phyloP scores from a whole-genome alignment of 2,113 vertebrate genomes.

The Callipepla squamata region DNA sequence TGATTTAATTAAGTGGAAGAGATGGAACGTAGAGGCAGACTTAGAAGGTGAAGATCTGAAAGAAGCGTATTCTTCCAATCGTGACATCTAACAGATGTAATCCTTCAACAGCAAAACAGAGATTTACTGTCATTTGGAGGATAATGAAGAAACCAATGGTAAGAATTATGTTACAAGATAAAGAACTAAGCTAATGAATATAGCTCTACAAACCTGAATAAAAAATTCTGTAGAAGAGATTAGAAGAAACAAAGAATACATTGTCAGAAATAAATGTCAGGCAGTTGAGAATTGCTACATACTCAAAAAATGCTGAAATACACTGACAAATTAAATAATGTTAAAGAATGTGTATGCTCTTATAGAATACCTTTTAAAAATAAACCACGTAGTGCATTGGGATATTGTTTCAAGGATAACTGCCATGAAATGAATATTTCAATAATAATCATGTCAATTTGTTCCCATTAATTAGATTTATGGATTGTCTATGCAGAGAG shows the following conservation, averaged over 20 bases:
- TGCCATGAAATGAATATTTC: conserved; percentile 46
- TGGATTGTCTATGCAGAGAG: background rate
- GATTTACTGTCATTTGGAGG: conserved; percentile 61
- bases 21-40: conserved; percentile 28
- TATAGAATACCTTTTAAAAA: background rate
- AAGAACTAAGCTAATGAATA: conserved; percentile 53
- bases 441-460: conserved; percentile 30
- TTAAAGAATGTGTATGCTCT: background rate
- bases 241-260: conserved; percentile 38
- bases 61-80: conserved; percentile 15
- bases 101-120: conserved; percentile 53
- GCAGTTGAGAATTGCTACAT: background rate
- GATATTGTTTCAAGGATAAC: conserved; percentile 20
- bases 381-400: background rate
- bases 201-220: conserved; percentile 16
- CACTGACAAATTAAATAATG: conserved; percentile 13
- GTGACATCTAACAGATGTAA: conserved; percentile 63
- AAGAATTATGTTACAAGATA: conserved; percentile 60
- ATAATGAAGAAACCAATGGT: conserved; percentile 50
- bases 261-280: conserved; percentile 25
- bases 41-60: conserved; percentile 58
- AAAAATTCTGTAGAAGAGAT: conserved; percentile 6
- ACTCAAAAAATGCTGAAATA: background rate
- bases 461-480: conserved; percentile 29
- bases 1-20: conserved; percentile 70